Base-by-base conservation (phyloP, 23 tunicate species). In the Trididemnum miniatum region DNA sequence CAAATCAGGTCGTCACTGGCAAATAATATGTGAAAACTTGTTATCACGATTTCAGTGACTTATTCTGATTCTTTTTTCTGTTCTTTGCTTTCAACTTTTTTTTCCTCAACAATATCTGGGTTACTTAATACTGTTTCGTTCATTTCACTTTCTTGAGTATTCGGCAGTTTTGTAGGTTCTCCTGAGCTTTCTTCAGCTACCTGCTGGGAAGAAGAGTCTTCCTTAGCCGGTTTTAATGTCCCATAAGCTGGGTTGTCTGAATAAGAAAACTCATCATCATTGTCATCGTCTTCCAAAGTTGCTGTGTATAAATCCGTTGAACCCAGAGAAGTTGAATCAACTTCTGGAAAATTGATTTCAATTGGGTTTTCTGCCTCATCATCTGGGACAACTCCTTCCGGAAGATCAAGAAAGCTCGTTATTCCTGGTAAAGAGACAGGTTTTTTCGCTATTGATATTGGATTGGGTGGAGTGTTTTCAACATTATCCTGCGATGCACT, bases 301-400 rank as follows among this genome's bases (percentile, higher is more conserved):
- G n/a, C n/a, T n/a, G n/a, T n/a, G n/a, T n/a, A n/a, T n/a, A 18
- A 64, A 74, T 38, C n/a, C n/a, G n/a, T n/a, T n/a, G n/a, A n/a
- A 34, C 63, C 2, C 57, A 79, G n/a, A n/a, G n/a, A n/a, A n/a
- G n/a, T n/a, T n/a, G n/a, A n/a, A 69, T 86, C 77, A 0, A 82
- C 84, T 1, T 71, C 84, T 28, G 80, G 84, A 27, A 86, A 52
- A 23, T 71, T 51, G 67, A 52, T 5, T 31, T 64, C 44, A 27
- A 39, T 80, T 23, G 72, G 72, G 77, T 65, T 73, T 1, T 57
- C 84, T n/a, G 65, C 83, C 7, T 71, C 79, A 25, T 34, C 73
- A 69, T 86, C 90, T 23, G 90, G 90, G 1, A 71, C 77, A 0
- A 86, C 90, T 67, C 90, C 90, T 57, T 86, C 90, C 4, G 90